Base-by-base conservation (phyloP, 2,113 vertebrate species). In the Daphoenositta chrysoptera region DNA sequence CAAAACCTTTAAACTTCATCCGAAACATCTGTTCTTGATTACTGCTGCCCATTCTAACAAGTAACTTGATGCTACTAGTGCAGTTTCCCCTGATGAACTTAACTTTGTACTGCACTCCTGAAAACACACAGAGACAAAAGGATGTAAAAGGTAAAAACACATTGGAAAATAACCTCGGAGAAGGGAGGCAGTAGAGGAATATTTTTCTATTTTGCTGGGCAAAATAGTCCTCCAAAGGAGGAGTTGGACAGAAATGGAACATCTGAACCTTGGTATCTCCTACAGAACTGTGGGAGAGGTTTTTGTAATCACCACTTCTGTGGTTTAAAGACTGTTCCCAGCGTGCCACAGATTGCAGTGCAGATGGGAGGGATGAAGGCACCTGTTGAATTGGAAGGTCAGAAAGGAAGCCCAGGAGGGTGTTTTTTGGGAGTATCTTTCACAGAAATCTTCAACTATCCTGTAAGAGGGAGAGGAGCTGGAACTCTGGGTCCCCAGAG, bases 311-410 rank as follows among this genome's bases (percentile, higher is more conserved):
- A 12, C 3, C 23, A 7, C 24, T 83, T 63, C 22, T 17, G 2
- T 86, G 63, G 37, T 51, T 57, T 56, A 20, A 56, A n/a, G 45
- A 16, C 20, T 16, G 0, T 40, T 61, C 58, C 60, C 54, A 69
- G 15, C 1, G 5, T 1, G 3, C 22, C 83, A n/a, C 21, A 40
- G 15, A 6, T 9, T 3, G 6, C 24, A 24, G 3, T 88, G 69
- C 2, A 13, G 22, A 33, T 4, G 45, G 40, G 48, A 82, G 76
- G 63, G 23, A 26, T 11, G 48, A 53, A 90, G 44, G 21, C 31
- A 53, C 18, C 42, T 37, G 7, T 11, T 28, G 24, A 16, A 48
- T 7, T 45, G 40, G 22, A n/a, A 76, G 13, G 23, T 33, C n/a
- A 47, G 15, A 53, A 57, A 72, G 60, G 11, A 76, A 40, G 39